Percentiles rank a stretch among this genome's conserved stretches.
Evolutionary conservation across 2,797 vertebrate genomes (phyloP).

Genomic region (Cirrhinus molitorella): DNA sequence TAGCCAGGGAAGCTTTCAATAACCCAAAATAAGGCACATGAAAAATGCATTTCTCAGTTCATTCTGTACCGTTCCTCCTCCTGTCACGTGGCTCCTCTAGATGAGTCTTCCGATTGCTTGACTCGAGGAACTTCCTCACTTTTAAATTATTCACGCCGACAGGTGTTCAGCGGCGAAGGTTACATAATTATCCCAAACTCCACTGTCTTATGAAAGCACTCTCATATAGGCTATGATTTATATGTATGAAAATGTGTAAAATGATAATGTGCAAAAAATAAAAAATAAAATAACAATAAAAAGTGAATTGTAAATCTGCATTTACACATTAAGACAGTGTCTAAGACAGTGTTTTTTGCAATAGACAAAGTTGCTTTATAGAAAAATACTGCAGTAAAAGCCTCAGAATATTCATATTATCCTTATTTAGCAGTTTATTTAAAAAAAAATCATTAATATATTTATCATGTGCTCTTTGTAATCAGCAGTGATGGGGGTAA

Average conservation of each 20-base stretch:
- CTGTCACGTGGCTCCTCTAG: conserved; percentile 9
- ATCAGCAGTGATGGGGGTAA: too few species aligned
- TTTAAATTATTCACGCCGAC: conserved; percentile 28
- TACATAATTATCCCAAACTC: not conserved
- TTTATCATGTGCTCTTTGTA: too few species aligned
- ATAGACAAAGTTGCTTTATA: too few species aligned
- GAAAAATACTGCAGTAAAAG: not conserved
- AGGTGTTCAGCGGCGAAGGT: not conserved
- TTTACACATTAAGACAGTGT: not conserved
- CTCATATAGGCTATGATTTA: not conserved
- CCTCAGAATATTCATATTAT: too few species aligned
- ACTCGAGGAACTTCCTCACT: conserved; percentile 12
- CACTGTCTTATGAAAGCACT: not conserved
- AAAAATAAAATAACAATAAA: not conserved
- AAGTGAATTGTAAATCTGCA: not conserved
- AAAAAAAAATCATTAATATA: too few species aligned
- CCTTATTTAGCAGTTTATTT: too few species aligned
- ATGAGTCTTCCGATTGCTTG: not conserved
- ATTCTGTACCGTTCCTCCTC: not conserved
- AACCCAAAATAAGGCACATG: conserved; percentile 32
- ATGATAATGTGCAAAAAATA: not conserved
- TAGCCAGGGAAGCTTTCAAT: conserved; percentile 50
- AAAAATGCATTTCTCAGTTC: conserved; percentile 27
- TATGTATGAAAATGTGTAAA: not conserved
- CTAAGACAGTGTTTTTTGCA: too few species aligned